These are phyloP conservation scores for Eriocheir sinensis DNA, from an alignment of 1,140 invertebrate species.

Conservation along the genomic window DNA sequence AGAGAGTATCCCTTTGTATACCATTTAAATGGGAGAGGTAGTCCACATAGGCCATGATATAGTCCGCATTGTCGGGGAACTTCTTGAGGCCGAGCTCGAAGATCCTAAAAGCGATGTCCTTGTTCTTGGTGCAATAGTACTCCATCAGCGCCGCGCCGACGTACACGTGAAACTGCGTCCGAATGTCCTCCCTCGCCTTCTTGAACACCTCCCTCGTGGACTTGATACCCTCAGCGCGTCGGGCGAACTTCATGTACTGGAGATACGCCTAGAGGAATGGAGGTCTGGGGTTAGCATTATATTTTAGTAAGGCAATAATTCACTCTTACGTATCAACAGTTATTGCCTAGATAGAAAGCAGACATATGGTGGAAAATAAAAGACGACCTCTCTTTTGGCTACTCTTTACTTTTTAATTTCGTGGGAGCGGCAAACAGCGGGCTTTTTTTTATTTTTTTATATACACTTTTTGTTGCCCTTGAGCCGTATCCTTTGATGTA, in stretches of 20 bases:
- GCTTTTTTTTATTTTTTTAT: too few species aligned
- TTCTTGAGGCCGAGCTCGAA: constrained; percentile 99
- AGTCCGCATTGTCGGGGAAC: constrained; percentile 96
- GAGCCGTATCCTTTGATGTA: too few species aligned
- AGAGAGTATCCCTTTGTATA: constrained; percentile 82
- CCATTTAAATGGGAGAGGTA: constrained; percentile 99
- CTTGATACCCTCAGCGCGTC: constrained; percentile 98
- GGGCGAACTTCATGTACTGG: constrained; percentile 99
- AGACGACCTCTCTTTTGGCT: too few species aligned
- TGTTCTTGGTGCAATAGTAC: constrained; percentile 99
- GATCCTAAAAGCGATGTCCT: constrained; percentile 98
- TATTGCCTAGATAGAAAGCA: too few species aligned
- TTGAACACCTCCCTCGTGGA: constrained; percentile 97
- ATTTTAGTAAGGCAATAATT: too few species aligned
- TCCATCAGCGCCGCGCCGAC: constrained; percentile 99
- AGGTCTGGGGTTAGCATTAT: too few species aligned
- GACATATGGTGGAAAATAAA: too few species aligned
- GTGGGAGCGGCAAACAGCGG: too few species aligned
- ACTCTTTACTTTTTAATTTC: too few species aligned
- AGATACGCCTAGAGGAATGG: constrained; percentile 92
- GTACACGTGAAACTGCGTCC: constrained; percentile 95
- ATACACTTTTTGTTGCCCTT: too few species aligned
- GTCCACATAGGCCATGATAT: constrained; percentile 97
- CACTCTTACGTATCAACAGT: too few species aligned
- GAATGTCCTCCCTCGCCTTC: constrained; percentile 94